Evolutionary conservation across 2,888 invertebrate species (phyloP), one percentile per base, ranked within the genome.

Genomic region (Ochropleura leucogaster): DNA sequence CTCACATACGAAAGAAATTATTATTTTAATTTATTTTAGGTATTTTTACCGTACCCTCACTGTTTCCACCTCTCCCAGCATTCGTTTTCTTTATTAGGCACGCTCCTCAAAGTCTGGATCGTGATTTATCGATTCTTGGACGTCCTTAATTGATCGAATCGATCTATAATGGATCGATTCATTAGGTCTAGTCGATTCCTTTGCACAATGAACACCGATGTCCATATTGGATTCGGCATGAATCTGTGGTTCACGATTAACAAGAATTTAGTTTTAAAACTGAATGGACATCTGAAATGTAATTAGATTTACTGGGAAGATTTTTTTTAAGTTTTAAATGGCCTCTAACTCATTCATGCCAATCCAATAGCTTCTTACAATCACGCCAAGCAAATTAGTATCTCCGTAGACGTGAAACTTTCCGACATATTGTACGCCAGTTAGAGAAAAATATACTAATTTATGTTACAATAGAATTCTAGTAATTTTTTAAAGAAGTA

Each of bases 101-200:
- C 68, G 75, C 72, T 84, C 89, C 87, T 92, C 90, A 90, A 85
- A 89, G 90, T 90, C 90, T 62, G 55, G 53, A 62, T 72, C 86
- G 91, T 92, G 93, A 93, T 93, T 91, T 93, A 93, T 93, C 90
- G 89, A 84, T 85, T 70, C 79, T 77, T 62, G 73, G 64, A 79
- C 80, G 84, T 85, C 87, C 90, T 91, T 93, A 93, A 93, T 93
- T 92, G 92, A 93, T 91, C 87, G 88, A 88, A 90, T 90, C 88
- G 83, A 90, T 89, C 86, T 90, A 91, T 91, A 88, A 92, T 91
- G 88, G 83, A 89, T 87, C 89, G 88, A 91, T 91, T 90, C 90
- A 91, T 91, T 91, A 92, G 75, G 44, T 79, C 75, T 67, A 68
- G 44, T 81, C 82, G 81, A 87, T 75, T 82, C 83, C 82, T 84